These are phyloP conservation scores for Limnephilus lunatus DNA, from an alignment of 2,888 invertebrate genomes.

Conservation along the genomic window DNA sequence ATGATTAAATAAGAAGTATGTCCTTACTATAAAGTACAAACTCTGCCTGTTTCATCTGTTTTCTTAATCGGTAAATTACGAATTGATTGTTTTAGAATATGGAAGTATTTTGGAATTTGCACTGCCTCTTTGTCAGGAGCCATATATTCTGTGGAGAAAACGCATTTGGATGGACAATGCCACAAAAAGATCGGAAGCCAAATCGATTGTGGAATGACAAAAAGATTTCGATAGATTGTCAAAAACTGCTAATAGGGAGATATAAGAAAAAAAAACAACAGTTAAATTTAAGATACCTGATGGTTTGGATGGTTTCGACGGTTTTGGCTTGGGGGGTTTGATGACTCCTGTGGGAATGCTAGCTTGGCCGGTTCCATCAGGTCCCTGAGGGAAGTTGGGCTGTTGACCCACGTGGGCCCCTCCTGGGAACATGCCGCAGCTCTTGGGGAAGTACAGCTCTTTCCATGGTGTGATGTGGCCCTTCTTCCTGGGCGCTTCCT, in stretches of 20 bases:
- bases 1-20: neutral
- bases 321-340: constrained; percentile 69
- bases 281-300: constrained; percentile 64
- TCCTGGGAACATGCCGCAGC: constrained; percentile 80
- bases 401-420: constrained; percentile 72
- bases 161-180: no score
- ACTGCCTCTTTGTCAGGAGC: no score
- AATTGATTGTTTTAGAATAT: no score
- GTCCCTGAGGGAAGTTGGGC: constrained; percentile 70
- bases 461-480: constrained; percentile 82
- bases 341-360: constrained; percentile 71
- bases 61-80: no score
- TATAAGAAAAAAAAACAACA: neutral
- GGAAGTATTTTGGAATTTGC: no score
- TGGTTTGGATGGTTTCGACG: constrained; percentile 52
- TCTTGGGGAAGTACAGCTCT: constrained; percentile 84
- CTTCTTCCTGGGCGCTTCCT: constrained; percentile 71
- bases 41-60: no score
- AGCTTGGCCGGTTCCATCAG: constrained; percentile 73
- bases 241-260: neutral
- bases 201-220: neutral
- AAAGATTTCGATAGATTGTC: neutral
- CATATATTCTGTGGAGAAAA: no score
- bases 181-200: no score
- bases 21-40: no score